phyloP scores from a whole-genome alignment of 2,888 invertebrate genomes.

The Pseudolycoriella hygida region DNA sequence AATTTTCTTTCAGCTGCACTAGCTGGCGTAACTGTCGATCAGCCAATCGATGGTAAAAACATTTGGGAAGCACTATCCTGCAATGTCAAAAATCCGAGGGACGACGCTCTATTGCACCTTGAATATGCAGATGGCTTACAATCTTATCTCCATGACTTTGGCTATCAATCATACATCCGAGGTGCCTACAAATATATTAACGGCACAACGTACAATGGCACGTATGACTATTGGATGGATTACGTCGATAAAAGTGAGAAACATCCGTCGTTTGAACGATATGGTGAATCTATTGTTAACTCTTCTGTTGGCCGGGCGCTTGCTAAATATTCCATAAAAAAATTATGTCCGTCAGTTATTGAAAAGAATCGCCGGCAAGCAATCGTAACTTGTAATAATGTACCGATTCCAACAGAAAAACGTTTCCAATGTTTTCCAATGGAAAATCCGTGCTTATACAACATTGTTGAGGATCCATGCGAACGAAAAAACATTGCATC shows the following conservation, averaged over 20 bases:
- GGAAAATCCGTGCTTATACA: constrained; percentile 31
- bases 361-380: background rate
- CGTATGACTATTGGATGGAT: constrained; percentile 15
- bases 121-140: constrained; percentile 36
- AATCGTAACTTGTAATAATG: background rate
- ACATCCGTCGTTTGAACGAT: constrained; percentile 18
- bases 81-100: constrained; percentile 29
- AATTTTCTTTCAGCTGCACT: constrained; percentile 10
- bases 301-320: constrained; percentile 16
- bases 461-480: constrained; percentile 33
- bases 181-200: constrained; percentile 22
- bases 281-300: constrained; percentile 15
- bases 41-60: constrained; percentile 42
- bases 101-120: constrained; percentile 51
- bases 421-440: constrained; percentile 18
- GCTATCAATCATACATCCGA: constrained; percentile 16
- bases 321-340: constrained; percentile 8
- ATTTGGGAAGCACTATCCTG: constrained; percentile 45
- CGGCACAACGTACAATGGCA: constrained; percentile 19
- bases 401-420: constrained; percentile 1
- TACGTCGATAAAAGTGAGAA: constrained; percentile 14
- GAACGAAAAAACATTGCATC: constrained; percentile 25
- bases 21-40: constrained; percentile 17
- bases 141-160: constrained; percentile 17
- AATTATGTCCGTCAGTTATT: background rate